A percentile compares a stretch with the other conserved stretches of the same genome.
Evolutionary conservation across 2,797 vertebrate species (phyloP).

Genomic region (Rhinichthys osculus): DNA sequence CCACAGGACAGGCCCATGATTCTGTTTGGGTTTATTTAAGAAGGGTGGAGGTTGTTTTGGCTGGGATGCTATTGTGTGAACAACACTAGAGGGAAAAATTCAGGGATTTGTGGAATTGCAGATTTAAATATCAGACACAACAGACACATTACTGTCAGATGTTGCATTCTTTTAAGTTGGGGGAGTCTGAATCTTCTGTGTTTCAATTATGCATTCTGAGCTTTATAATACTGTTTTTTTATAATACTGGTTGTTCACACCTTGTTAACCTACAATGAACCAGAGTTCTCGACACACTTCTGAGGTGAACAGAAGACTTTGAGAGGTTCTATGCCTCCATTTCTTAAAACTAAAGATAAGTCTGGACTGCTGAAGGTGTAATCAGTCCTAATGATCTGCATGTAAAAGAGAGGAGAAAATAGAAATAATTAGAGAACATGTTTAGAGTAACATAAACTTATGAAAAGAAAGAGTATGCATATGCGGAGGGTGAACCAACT

Average conservation of each 20-base stretch:
- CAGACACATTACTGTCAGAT: constrained; percentile 41
- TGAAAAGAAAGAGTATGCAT: neutral
- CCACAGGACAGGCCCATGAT: constrained; percentile 47
- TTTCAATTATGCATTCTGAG: neutral
- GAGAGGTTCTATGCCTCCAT: constrained; percentile 2
- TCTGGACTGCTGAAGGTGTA: neutral
- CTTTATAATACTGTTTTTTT: constrained; percentile 8
- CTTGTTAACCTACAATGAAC: constrained; percentile 32
- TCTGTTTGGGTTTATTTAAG: constrained; percentile 68
- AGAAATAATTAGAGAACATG: neutral
- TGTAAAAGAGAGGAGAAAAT: neutral
- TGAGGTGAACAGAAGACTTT: constrained; percentile 12
- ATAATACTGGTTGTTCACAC: constrained; percentile 23
- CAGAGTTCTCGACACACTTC: neutral
- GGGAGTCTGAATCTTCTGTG: constrained; percentile 28
- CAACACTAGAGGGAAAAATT: constrained; percentile 46
- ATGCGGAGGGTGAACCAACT: neutral
- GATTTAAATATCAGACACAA: constrained; percentile 64
- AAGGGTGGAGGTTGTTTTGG: constrained; percentile 59
- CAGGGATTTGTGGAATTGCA: constrained; percentile 47
- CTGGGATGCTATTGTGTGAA: constrained; percentile 61
- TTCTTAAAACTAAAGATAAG: constrained; percentile 32
- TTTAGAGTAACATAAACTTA: neutral
- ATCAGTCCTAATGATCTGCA: neutral
- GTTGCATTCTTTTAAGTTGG: constrained; percentile 32